Evolutionary conservation across 2,888 invertebrate species (phyloP).

Genomic region (Carcina quercana): DNA sequence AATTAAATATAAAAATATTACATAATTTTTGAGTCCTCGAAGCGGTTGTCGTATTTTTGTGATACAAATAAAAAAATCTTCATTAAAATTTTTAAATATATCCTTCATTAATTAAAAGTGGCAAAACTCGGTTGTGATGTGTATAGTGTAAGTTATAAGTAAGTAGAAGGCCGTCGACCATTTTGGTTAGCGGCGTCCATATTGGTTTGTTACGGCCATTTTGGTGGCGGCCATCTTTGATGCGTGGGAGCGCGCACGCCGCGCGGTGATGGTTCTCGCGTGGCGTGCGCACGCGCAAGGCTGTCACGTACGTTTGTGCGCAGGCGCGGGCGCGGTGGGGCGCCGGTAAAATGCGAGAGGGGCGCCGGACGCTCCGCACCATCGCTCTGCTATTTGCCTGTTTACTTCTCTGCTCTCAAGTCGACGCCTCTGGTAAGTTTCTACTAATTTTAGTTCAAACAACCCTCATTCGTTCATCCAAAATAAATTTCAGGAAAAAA

Average conservation of each 20-base stretch:
- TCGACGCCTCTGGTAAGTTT: conserved; percentile 62
- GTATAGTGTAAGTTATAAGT: conserved; percentile 61
- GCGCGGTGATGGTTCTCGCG: conserved; percentile 53
- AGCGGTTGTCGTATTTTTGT: conserved; percentile 75
- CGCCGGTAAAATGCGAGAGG: conserved; percentile 73
- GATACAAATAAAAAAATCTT: conserved; percentile 44
- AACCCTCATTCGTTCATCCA: conserved; percentile 40
- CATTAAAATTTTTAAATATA: conserved; percentile 13
- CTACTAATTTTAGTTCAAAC: conserved; percentile 17
- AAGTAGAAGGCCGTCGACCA: conserved; percentile 43
- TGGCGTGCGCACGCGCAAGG: conserved; percentile 26
- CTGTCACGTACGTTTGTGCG: conserved; percentile 61
- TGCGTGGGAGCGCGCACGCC: conserved; percentile 37
- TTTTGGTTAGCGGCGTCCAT: conserved; percentile 10
- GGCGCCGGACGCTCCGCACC: conserved; percentile 62
- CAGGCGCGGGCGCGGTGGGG: conserved; percentile 71
- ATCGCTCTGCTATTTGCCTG: conserved; percentile 62
- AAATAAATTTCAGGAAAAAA: too few relatives aligned
- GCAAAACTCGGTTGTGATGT: conserved; percentile 74
- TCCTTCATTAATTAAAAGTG: conserved; percentile 43
- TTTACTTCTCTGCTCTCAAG: conserved; percentile 59
- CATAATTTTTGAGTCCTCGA: conserved; percentile 64
- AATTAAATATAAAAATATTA: conserved; percentile 34
- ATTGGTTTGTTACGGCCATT: conserved; percentile 15
- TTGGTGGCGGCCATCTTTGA: conserved; percentile 19